These are phyloP conservation scores for Heliconius eleuchia DNA, from an alignment of 1,140 invertebrate genomes.

Conservation along the genomic window DNA sequence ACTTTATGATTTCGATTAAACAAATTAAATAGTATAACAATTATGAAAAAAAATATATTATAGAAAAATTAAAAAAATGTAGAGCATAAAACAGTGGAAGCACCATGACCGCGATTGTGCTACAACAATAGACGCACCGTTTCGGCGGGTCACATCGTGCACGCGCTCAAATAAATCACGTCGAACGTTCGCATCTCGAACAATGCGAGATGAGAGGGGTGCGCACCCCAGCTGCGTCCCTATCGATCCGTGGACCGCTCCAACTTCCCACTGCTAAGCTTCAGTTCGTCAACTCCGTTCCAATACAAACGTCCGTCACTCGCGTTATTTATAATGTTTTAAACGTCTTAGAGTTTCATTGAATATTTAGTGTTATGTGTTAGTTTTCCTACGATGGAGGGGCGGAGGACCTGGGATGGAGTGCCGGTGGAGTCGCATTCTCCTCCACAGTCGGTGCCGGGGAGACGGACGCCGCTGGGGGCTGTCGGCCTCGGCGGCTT, in stretches of 20 bases:
- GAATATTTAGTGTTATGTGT: slow-evolving; percentile 41
- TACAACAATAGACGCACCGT: slow-evolving; percentile 35
- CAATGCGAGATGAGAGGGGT: slow-evolving; percentile 78
- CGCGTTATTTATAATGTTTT: slow-evolving; percentile 15
- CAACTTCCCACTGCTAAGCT: slow-evolving; percentile 68
- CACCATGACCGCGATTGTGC: slow-evolving; percentile 32
- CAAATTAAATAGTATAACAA: too few species aligned
- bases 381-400: slow-evolving; percentile 66
- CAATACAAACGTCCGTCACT: slow-evolving; percentile 54
- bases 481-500: slow-evolving; percentile 91
- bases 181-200: slow-evolving; percentile 57
- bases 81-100: slow-evolving; percentile 17
- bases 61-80: background rate
- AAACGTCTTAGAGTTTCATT: background rate
- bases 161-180: slow-evolving; percentile 67
- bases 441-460: slow-evolving; percentile 84
- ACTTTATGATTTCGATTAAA: too few species aligned
- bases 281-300: slow-evolving; percentile 68
- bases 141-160: slow-evolving; percentile 32
- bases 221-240: slow-evolving; percentile 78
- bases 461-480: slow-evolving; percentile 88
- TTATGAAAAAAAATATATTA: background rate
- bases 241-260: slow-evolving; percentile 76
- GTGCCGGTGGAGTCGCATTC: slow-evolving; percentile 79
- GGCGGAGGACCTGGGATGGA: slow-evolving; percentile 73